Base-by-base conservation (phyloP, 2,797 vertebrate species). In the Argentina silus region DNA sequence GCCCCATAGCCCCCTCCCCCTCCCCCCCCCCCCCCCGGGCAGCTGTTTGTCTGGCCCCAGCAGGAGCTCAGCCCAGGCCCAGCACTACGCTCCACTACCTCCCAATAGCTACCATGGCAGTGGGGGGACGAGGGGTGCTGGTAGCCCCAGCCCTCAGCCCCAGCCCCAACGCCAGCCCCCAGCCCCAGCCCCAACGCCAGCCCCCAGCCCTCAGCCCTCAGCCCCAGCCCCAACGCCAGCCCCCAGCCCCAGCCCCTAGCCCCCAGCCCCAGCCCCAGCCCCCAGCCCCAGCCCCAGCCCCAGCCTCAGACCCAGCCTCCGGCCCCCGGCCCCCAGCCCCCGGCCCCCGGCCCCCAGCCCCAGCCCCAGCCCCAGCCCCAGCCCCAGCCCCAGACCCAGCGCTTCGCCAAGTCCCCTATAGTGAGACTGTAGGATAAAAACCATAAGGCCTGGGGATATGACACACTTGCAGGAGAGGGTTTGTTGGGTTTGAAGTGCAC, bases 31-130 rank as follows among this genome's bases (percentile, higher is more conserved):
- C 78, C 85, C 87, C 72, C 77, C 73, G 78, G 84, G 90, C 85
- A 92, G 92, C 91, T 92, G 91, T 92, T 93, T 93, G 92, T 92
- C 87, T 90, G 86, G 86, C 83, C 82, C 84, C 90, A 87, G 91
- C 87, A 78, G 87, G 87, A 89, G 91, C 87, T 88, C 83, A 80
- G 65, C 62, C 42, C 89, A 90, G 88, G 84, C 81, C 82, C 73
- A 60, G 82, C 81, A 89, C 83, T 88, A 92, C 89, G 91, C 91
- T 93, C 86, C 87, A 90, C 84, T 90, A 89, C 91, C 88, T 91
- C 89, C 90, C 86, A 92, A 91, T 86, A 76, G 86, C 79, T 67
- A 79, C 45, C 36, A 55, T 66, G 65, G 67, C 64, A 64, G 69
- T 73, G 55, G 12, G 48, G 12, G 69, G 8, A 45, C 19, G 15